phyloP scores from a whole-genome alignment of 2,797 vertebrate species.

The Paramormyrops hopkinsi region DNA sequence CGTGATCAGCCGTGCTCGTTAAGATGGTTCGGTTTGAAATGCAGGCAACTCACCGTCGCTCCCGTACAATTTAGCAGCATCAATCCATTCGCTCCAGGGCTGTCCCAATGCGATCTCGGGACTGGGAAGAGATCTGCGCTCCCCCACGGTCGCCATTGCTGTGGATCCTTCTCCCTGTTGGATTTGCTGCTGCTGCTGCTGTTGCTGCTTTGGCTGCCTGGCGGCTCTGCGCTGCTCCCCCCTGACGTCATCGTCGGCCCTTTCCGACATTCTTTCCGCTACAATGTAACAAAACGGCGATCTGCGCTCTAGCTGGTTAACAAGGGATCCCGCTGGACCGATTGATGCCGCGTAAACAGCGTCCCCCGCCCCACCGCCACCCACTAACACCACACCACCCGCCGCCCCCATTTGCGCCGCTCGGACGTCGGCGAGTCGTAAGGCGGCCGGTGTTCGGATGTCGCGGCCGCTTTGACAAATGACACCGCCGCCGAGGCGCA shows the following conservation, averaged over 20 bases:
- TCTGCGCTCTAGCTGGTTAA: slow-evolving; percentile 62
- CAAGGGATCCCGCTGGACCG: slow-evolving; percentile 42
- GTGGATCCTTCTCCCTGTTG: slow-evolving; percentile 75
- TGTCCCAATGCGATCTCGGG: slow-evolving; percentile 92
- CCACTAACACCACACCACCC: not conserved
- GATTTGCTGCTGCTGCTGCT: slow-evolving; percentile 58
- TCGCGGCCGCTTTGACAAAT: not conserved
- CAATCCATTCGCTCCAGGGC: slow-evolving; percentile 92
- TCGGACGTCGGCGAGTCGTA: not conserved
- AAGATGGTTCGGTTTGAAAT: slow-evolving; percentile 41
- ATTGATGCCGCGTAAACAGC: not conserved
- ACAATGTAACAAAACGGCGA: slow-evolving; percentile 82
- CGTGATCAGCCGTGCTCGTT: slow-evolving; percentile 43
- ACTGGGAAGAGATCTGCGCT: slow-evolving; percentile 89
- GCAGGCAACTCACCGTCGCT: slow-evolving; percentile 79
- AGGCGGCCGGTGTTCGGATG: not conserved
- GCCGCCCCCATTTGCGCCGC: not conserved
- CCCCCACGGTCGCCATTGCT: slow-evolving; percentile 91
- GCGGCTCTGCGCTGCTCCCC: slow-evolving; percentile 90
- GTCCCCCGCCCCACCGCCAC: not conserved
- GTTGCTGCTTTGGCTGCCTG: slow-evolving; percentile 69
- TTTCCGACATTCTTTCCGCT: slow-evolving; percentile 99
- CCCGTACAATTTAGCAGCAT: slow-evolving; percentile 87
- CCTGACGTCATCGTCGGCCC: slow-evolving; percentile 97
- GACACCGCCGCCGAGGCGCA: not conserved